These are phyloP conservation scores for Melanocharis versteri DNA, from an alignment of 2,113 vertebrate species.

Conservation along the genomic window DNA sequence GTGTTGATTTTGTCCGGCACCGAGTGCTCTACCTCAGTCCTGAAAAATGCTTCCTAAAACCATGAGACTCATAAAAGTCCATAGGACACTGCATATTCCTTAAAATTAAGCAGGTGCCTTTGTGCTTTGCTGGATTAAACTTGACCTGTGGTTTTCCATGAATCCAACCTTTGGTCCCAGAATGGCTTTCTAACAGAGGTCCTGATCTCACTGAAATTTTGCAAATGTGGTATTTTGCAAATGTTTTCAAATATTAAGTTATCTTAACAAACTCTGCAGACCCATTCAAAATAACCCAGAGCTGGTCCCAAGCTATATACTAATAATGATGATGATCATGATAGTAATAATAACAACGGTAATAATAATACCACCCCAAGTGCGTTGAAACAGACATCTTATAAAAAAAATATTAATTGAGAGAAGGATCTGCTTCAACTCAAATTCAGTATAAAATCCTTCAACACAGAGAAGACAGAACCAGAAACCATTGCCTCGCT, in stretches of 20 bases:
- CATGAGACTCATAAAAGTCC: background rate
- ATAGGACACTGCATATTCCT: background rate
- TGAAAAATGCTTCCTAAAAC: constrained; percentile 30
- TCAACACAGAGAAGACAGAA: background rate
- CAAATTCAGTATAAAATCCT: background rate
- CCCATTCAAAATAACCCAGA: background rate
- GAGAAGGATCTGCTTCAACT: background rate
- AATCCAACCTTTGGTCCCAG: background rate
- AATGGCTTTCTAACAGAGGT: background rate
- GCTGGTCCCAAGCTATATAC: background rate
- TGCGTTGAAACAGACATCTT: background rate
- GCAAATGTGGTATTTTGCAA: background rate
- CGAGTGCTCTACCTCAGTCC: background rate
- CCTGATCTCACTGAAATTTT: background rate
- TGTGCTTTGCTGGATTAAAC: background rate
- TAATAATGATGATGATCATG: too few species aligned
- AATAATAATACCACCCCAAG: background rate
- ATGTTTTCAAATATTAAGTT: background rate
- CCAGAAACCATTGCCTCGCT: background rate
- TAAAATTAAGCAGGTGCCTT: background rate
- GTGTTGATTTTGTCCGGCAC: constrained; percentile 9
- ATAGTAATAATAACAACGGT: background rate
- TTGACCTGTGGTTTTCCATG: background rate
- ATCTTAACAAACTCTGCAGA: background rate
- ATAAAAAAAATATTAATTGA: background rate